Percentiles rank a stretch among this genome's conserved stretches.
phyloP scores from a whole-genome alignment of 2,888 invertebrate genomes.

The Zygogramma bicolorata region DNA sequence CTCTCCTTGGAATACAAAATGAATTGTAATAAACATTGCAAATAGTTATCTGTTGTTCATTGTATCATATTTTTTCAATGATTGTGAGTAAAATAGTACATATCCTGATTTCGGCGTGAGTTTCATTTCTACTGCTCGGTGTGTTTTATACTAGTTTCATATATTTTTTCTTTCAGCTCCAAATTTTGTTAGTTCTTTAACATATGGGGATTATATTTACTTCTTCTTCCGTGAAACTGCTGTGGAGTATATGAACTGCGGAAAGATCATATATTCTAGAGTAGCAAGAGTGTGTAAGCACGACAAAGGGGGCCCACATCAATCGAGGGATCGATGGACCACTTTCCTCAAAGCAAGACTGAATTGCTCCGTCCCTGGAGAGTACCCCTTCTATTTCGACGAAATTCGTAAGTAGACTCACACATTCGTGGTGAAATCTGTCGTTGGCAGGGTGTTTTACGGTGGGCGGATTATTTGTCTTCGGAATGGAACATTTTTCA shows the following conservation, averaged over 20 bases:
- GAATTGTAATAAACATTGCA: too few relatives aligned
- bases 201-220: slow-evolving; percentile 88
- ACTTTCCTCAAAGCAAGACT: slow-evolving; percentile 89
- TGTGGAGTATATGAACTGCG: slow-evolving; percentile 93
- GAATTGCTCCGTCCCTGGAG: slow-evolving; percentile 86
- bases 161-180: slow-evolving; percentile 80
- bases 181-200: slow-evolving; percentile 91
- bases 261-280: slow-evolving; percentile 88
- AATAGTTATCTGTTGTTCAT: too few relatives aligned
- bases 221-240: slow-evolving; percentile 93
- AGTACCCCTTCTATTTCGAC: slow-evolving; percentile 89
- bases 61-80: too few relatives aligned
- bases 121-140: too few relatives aligned
- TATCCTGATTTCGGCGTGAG: too few relatives aligned
- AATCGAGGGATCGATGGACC: slow-evolving; percentile 89
- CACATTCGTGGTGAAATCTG: too few relatives aligned
- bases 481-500: too few relatives aligned
- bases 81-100: too few relatives aligned
- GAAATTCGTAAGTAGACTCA: slow-evolving; percentile 83
- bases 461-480: too few relatives aligned
- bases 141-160: slow-evolving; percentile 29
- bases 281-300: slow-evolving; percentile 93
- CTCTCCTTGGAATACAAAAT: too few relatives aligned
- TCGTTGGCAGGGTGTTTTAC: too few relatives aligned
- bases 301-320: slow-evolving; percentile 82